A percentile compares a stretch with the other conserved stretches of the same genome.
These are phyloP conservation scores for Balaeniceps rex DNA, from an alignment of 2,113 vertebrate genomes.

Conservation along the genomic window DNA sequence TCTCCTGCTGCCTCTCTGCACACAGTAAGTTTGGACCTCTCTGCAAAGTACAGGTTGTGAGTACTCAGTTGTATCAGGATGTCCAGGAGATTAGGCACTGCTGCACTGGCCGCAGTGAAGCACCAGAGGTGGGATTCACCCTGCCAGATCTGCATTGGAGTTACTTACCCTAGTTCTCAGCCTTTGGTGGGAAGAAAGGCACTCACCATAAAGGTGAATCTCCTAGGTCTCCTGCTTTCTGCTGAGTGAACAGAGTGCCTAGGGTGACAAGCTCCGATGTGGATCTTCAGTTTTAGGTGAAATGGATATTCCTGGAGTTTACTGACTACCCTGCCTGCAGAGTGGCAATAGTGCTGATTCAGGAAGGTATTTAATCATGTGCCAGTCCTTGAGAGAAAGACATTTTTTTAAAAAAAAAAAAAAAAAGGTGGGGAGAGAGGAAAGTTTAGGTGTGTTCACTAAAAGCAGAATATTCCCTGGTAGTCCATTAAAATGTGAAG, in stretches of 20 bases:
- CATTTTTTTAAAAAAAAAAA: neutral
- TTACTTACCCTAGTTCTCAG: neutral
- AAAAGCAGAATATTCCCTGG: neutral
- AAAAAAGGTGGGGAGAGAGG: fast-evolving
- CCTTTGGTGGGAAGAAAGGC: neutral
- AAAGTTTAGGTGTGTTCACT: neutral
- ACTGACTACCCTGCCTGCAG: neutral
- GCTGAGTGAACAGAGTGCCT: no score
- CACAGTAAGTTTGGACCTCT: neutral
- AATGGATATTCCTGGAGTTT: neutral
- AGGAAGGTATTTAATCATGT: neutral
- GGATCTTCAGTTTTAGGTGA: neutral
- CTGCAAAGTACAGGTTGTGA: neutral
- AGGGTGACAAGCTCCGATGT: neutral
- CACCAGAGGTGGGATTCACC: neutral
- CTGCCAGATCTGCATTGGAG: no score
- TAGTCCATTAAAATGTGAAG: neutral
- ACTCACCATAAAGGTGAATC: neutral
- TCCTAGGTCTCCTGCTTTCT: neutral
- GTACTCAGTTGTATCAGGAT: neutral
- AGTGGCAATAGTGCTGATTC: neutral
- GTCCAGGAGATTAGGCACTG: neutral
- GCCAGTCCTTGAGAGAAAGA: neutral
- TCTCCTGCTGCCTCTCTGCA: neutral
- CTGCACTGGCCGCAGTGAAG: neutral